Base-by-base conservation (phyloP, 2,113 vertebrate genomes). In the Boleophthalmus pectinirostris region DNA sequence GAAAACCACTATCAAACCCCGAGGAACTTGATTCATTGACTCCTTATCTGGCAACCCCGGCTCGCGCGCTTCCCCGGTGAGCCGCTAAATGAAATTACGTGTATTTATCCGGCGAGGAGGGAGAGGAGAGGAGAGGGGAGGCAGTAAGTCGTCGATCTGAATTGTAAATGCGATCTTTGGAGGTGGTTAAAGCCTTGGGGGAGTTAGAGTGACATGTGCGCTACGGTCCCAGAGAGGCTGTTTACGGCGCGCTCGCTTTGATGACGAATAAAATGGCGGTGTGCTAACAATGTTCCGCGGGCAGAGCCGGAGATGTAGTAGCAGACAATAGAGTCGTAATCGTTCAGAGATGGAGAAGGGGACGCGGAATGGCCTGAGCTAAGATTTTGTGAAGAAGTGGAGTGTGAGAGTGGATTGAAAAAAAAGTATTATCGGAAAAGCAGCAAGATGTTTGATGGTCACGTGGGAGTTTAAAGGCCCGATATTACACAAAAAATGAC, bases 1-100 rank as follows among this genome's bases (percentile, higher is more conserved):
- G 81, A 87, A 88, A 88, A 85, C 20, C 82, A 84, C 83, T 84
- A 84, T 87, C 85, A 89, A 87, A 85, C 86, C 78, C 75, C 18
- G 46, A 84, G 84, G 76, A 89, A 90, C 73, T 79, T 85, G 84
- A 90, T 84, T 90, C 85, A 82, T 64, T 81, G 70, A 79, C 83
- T 87, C 75, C 82, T 85, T 81, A 86, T 83, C 82, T 69, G 15
- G 69, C 20, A 73, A 61, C 58, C 58, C 24, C 25, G 4, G n/a
- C 51, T 29, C 70, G 70, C 61, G 68, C 75, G 74, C 68, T 60
- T 74, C 80, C 87, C 81, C 68, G 38, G 69, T 67, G 85, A 77
- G 75, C 56, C 61, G 33, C 73, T 74, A 84, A 86, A 90, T 87
- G 14, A 87, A 86, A 86, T 88, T 72, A 84, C 74, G 84, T 84